Evolutionary conservation across 2,888 invertebrate species (phyloP), one percentile per base, ranked within the genome.

Genomic region (Dicyrtoma fusca): DNA sequence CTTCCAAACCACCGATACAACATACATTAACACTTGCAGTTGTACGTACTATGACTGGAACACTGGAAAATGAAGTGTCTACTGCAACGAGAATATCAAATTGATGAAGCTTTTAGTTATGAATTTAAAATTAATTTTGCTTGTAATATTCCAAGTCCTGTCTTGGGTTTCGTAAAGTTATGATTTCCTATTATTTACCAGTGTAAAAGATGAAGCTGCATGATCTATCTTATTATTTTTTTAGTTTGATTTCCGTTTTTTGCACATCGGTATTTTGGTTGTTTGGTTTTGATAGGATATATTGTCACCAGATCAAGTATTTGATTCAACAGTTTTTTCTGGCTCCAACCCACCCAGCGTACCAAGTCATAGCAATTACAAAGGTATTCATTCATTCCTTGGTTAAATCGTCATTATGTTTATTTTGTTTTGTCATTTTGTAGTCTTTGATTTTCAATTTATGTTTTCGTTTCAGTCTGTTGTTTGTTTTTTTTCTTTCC

Each of bases 241-340:
- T 72, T 69, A 75, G 71, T 74, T 77, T 74, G 63, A 64, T 72
- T 72, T 72, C 72, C 59, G 57, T 73, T 74, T 76, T 73, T 75
- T 74, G 82, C 68, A 68, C 57, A 45, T 11, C 47, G 45, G 81
- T 81, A 81, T 81, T 82, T 82, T 83, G 63, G 26, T 53, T 72
- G 71, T 69, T 64, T 68, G 70, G 45, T 47, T 73, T 74, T 70
- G 51, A 51, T 83, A 94, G 93, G 95, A 94, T 85, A 92, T 93
- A 90, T 89, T 92, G 85, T 91, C 90, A 83, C 91, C 93, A 82
- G 95, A 95, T 85, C 94, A 94, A 86, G 90, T 92, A 83, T 95
- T 94, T 87, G 95, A 95, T 84, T 75, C 80, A 59, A 76, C 78
- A 72, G 92, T 92, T 85, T 89, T 94, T 88, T 95, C 95, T 86